Percentiles rank a stretch among this genome's conserved stretches.
phyloP scores from a whole-genome alignment of 2,888 invertebrate genomes.

The Cryptosula pallasiana region DNA sequence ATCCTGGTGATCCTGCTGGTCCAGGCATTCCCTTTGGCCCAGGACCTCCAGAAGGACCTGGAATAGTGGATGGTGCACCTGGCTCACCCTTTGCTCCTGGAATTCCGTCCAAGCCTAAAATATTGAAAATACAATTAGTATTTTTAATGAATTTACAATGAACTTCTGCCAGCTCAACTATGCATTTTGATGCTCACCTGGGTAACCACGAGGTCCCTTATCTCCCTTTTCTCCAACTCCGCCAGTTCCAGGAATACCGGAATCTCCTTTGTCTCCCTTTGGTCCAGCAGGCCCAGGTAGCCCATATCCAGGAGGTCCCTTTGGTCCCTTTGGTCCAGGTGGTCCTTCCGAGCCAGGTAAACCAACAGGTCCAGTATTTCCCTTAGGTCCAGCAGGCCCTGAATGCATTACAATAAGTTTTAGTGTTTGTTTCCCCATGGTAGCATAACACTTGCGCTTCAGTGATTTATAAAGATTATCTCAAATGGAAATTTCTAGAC shows the following conservation, averaged over 20 bases:
- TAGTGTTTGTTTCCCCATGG: background rate
- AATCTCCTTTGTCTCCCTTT: constrained; percentile 3
- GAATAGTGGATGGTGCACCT: constrained; percentile 15
- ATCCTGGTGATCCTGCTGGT: background rate
- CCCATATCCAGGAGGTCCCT: background rate
- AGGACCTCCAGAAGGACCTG: background rate
- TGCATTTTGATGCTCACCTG: too few species aligned
- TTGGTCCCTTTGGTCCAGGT: background rate
- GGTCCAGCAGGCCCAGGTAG: background rate
- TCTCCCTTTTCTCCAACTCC: constrained; percentile 17
- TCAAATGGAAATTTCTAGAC: too few species aligned
- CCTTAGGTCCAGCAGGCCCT: constrained; percentile 16
- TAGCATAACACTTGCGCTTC: background rate
- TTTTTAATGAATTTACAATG: too few species aligned
- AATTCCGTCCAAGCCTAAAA: constrained; percentile 3
- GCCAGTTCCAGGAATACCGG: background rate
- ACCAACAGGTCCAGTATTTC: background rate
- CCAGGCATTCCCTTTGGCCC: constrained; percentile 11
- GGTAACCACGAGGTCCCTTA: constrained; percentile 9
- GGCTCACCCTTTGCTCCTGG: constrained; percentile 17
- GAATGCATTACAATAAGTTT: too few species aligned
- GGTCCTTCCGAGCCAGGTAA: background rate
- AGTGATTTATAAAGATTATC: background rate
- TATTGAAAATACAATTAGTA: too few species aligned
- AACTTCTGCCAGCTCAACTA: too few species aligned